Evolutionary conservation across 1,140 invertebrate genomes (phyloP).

Genomic region (Macrobrachium nipponense): DNA sequence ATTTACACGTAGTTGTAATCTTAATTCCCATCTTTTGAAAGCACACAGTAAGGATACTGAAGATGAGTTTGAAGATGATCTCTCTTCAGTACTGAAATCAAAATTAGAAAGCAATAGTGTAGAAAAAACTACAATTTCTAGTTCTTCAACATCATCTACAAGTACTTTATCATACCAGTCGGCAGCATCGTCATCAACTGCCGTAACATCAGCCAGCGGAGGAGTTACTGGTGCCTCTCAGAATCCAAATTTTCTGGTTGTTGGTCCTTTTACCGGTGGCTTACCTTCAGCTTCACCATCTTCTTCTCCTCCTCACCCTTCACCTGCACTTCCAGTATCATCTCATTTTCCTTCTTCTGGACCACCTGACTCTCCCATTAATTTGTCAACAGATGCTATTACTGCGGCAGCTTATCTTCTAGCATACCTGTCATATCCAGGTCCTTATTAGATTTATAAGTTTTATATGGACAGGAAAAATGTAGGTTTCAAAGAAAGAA

Average conservation of each 20-base stretch:
- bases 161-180: background rate
- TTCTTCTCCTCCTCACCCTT: slow-evolving; percentile 8
- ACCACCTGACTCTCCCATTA: slow-evolving; percentile 49
- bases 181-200: background rate
- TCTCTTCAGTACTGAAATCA: slow-evolving; percentile 32
- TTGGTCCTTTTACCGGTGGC: background rate
- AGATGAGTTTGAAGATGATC: slow-evolving; percentile 53
- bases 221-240: background rate
- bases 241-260: background rate
- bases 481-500: no score
- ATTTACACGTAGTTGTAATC: slow-evolving; percentile 50
- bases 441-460: slow-evolving; percentile 29
- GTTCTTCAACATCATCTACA: background rate
- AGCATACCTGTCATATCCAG: slow-evolving; percentile 49
- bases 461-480: background rate
- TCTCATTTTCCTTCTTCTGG: slow-evolving; percentile 30
- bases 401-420: slow-evolving; percentile 52
- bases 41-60: slow-evolving; percentile 51
- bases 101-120: background rate
- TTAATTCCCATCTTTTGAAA: slow-evolving; percentile 47
- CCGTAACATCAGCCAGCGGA: background rate
- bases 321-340: slow-evolving; percentile 15
- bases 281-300: background rate
- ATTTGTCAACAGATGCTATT: slow-evolving; percentile 50
- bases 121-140: background rate